Evolutionary conservation across 2,113 vertebrate species (phyloP), one percentile per base, ranked within the genome.

Genomic region (Cephalopholis sonnerati): DNA sequence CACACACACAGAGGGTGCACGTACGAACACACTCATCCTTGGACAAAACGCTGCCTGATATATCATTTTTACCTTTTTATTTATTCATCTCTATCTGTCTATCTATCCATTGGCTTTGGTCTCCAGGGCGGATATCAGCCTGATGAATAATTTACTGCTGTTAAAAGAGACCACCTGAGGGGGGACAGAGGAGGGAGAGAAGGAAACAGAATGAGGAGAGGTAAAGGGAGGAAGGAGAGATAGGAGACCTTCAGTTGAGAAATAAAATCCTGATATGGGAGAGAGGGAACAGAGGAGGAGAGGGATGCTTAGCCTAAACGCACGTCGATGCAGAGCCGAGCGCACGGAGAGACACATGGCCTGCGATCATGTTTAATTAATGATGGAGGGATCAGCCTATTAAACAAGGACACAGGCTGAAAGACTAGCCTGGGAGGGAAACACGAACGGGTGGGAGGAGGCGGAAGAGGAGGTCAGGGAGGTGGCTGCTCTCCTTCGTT

Each of bases 11-110:
- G 24, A 36, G 46, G 13, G 61, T 15, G 24, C 24, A 9, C n/a
- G 5, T 25, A 25, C 64, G 48, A 2, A 68, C 71, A 73, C 67
- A 69, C 71, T 71, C 58, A 61, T 39, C 48, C 61, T 50, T 10
- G 22, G 25, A 83, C 81, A 77, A 82, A 86, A 70, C 12, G 58
- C 50, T 76, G 57, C 68, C 70, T 39, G 85, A 79, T 79, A 69
- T 79, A 89, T 87, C 83, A 84, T 84, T 91, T 91, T 85, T 81
- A 73, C 64, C 87, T 83, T 83, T 87, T 92, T 80, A 92, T 92
- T 92, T 91, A 92, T 92, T 92, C 61, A 92, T 91, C 63, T 78
- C 88, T 71, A 53, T 80, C 87, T 84, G 70, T 86, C 74, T 76
- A 83, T 75, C 83, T 53, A 76, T 86, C 73, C 68, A 39, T 39